Conservation (phyloP, 2,797 vertebrate genomes). For the Tragopan temminckii region DNA sequence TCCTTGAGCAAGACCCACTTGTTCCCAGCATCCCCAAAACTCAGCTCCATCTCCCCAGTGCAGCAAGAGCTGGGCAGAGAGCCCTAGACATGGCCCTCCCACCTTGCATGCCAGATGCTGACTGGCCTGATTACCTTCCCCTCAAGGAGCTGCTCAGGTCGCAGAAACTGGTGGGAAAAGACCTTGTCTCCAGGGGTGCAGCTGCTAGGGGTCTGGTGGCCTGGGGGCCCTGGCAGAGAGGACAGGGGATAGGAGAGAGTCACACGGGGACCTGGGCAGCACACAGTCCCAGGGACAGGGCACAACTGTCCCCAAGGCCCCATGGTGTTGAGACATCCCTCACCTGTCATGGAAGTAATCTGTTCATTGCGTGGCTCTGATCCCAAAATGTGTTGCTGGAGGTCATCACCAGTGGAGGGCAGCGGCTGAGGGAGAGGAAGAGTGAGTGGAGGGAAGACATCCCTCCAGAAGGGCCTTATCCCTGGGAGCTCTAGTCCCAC, state of each 20-base stretch:
- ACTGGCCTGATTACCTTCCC: constrained; percentile 77
- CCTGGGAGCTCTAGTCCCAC: neutral
- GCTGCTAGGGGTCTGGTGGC: constrained; percentile 58
- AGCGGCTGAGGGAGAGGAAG: constrained; percentile 66
- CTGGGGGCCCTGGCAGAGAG: constrained; percentile 63
- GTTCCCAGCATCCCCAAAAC: neutral
- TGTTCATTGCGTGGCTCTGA: constrained; percentile 66
- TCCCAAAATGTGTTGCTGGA: constrained; percentile 60
- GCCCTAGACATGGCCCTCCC: fast-evolving
- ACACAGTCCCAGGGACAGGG: neutral
- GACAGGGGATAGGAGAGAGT: neutral
- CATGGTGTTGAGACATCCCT: neutral
- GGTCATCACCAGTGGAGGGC: constrained; percentile 66
- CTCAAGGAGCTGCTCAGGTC: constrained; percentile 82
- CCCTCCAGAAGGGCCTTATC: neutral
- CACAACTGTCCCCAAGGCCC: neutral
- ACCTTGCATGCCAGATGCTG: neutral
- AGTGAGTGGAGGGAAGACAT: neutral
- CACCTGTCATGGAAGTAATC: constrained; percentile 62
- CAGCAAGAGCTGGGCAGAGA: neutral
- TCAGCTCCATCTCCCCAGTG: neutral
- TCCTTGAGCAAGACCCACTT: neutral
- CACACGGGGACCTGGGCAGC: fast-evolving
- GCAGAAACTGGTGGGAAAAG: constrained; percentile 80
- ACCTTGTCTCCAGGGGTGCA: constrained; percentile 72